A percentile compares a stretch with the other conserved stretches of the same genome.
Evolutionary conservation across 2,113 vertebrate genomes (phyloP).

Genomic region (Hiodon tergisus): DNA sequence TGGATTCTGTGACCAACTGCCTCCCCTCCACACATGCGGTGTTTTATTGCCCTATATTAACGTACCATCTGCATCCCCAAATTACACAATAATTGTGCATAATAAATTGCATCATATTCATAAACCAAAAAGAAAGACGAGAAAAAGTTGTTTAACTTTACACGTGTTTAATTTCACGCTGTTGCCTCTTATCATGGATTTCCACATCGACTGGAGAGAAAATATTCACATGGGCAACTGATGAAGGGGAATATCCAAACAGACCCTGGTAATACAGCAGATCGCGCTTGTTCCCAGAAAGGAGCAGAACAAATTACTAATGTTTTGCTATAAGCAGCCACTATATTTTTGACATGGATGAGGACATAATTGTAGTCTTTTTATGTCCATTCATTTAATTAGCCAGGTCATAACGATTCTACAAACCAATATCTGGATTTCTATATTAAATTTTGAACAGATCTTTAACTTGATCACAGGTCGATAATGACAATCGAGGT

Average conservation of each 20-base stretch:
- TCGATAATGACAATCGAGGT: slow-evolving; percentile 37
- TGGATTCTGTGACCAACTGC: slow-evolving; percentile 13
- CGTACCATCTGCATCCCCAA: slow-evolving; percentile 43
- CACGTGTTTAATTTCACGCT: slow-evolving; percentile 25
- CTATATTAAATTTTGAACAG: slow-evolving; percentile 28
- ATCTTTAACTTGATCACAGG: slow-evolving; percentile 44
- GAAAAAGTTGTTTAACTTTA: slow-evolving; percentile 13
- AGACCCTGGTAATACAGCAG: not conserved
- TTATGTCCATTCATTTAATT: slow-evolving; percentile 30
- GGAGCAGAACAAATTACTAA: not conserved
- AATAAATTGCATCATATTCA: slow-evolving; percentile 40
- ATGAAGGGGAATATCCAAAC: not conserved
- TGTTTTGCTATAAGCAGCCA: too few species aligned
- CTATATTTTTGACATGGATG: too few species aligned
- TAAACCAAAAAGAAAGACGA: slow-evolving; percentile 30
- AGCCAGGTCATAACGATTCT: slow-evolving; percentile 31
- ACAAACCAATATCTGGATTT: slow-evolving; percentile 11
- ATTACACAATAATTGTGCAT: slow-evolving; percentile 44
- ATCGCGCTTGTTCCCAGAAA: too few species aligned
- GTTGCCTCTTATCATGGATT: slow-evolving; percentile 5
- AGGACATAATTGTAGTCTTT: too few species aligned
- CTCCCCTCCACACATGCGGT: slow-evolving; percentile 16
- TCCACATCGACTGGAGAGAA: not conserved
- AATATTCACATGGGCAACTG: not conserved
- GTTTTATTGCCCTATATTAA: slow-evolving; percentile 34